phyloP scores from a whole-genome alignment of 2,888 invertebrate genomes.

The Dastarcus helophoroides region DNA sequence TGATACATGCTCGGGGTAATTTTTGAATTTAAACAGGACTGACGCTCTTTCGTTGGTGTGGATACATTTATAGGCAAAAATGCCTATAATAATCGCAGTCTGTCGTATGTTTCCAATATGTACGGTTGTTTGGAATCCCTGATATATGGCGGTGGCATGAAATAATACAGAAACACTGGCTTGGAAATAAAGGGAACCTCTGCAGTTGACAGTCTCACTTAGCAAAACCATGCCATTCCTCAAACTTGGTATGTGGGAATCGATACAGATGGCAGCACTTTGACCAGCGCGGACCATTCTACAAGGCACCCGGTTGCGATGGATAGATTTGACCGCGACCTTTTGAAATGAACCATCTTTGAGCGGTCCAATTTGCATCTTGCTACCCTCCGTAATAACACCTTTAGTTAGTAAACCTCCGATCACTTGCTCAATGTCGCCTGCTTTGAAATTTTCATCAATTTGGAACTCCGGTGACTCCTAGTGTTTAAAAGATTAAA shows the following conservation, averaged over 20 bases:
- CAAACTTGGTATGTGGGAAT: constrained; percentile 47
- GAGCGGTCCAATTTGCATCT: constrained; percentile 63
- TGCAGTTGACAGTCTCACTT: constrained; percentile 39
- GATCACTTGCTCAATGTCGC: constrained; percentile 71
- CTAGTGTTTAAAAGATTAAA: constrained; percentile 31
- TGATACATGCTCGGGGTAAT: constrained; percentile 80
- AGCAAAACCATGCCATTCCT: constrained; percentile 80
- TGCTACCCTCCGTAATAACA: constrained; percentile 72
- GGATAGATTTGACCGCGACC: constrained; percentile 72
- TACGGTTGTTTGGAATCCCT: constrained; percentile 84
- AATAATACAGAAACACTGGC: constrained; percentile 84
- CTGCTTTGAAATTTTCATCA: constrained; percentile 85
- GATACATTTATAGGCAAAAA: constrained; percentile 51
- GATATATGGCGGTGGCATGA: constrained; percentile 72
- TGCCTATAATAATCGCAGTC: constrained; percentile 81
- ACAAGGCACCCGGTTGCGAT: constrained; percentile 86
- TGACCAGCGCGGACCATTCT: constrained; percentile 80
- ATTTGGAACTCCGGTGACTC: constrained; percentile 80
- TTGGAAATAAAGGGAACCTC: constrained; percentile 54
- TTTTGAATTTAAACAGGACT: constrained; percentile 78
- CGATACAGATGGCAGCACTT: constrained; percentile 72
- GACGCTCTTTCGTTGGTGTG: constrained; percentile 78
- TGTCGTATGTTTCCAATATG: constrained; percentile 94
- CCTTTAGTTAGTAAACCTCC: constrained; percentile 80
- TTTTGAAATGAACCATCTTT: constrained; percentile 67